Evolutionary conservation across 1,140 invertebrate species (phyloP).

Genomic region (Drosophila hydei): DNA sequence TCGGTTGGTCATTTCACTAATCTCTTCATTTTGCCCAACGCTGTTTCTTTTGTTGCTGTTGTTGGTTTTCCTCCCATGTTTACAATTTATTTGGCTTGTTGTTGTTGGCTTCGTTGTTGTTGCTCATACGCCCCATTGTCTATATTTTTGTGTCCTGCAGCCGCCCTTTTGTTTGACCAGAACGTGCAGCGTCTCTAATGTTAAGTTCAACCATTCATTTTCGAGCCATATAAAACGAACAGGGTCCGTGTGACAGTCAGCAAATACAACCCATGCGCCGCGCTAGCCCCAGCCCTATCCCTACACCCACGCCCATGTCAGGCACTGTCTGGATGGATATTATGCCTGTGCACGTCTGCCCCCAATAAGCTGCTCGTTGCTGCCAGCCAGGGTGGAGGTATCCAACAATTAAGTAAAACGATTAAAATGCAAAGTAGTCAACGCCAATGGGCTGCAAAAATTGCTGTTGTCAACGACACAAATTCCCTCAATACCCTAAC

Average conservation of each 20-base stretch:
- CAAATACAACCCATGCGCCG: not conserved
- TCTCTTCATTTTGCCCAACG: conserved; percentile 69
- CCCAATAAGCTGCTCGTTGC: conserved; percentile 9
- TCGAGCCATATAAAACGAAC: conserved; percentile 21
- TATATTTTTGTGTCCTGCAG: conserved; percentile 23
- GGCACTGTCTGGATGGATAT: conserved; percentile 20
- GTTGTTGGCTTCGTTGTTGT: conserved; percentile 23
- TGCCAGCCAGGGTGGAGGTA: not conserved
- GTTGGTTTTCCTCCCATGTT: conserved; percentile 48
- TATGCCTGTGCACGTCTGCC: conserved; percentile 35
- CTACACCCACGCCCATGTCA: not conserved
- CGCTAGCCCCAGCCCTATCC: no score
- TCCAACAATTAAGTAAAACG: conserved; percentile 65
- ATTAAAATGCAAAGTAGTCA: conserved; percentile 77
- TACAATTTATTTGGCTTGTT: conserved; percentile 76
- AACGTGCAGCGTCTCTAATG: conserved; percentile 57
- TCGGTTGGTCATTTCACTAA: conserved; percentile 73
- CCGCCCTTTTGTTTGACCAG: conserved; percentile 55
- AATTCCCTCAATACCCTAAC: conserved; percentile 8
- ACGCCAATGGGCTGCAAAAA: conserved; percentile 38
- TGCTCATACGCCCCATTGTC: conserved; percentile 76
- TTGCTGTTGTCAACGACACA: not conserved
- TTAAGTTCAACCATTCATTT: conserved; percentile 67
- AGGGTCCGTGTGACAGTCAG: conserved; percentile 2
- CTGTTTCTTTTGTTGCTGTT: conserved; percentile 32